Evolutionary conservation across 2,797 vertebrate genomes (phyloP).

Genomic region (Chromis chromis): DNA sequence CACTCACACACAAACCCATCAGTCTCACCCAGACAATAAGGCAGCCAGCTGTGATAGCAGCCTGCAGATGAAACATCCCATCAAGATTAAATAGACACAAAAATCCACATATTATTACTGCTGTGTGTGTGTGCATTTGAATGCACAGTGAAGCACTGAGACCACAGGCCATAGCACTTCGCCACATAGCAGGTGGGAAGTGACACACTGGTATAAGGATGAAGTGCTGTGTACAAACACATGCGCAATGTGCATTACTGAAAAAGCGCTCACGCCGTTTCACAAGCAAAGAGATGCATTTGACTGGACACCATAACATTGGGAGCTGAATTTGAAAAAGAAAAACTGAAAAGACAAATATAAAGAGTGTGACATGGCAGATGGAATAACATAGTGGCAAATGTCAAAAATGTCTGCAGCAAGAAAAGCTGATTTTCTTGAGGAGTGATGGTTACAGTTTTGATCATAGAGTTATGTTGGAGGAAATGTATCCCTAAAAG

Average conservation of each 20-base stretch:
- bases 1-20: slow-evolving; percentile 88
- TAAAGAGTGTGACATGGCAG: too few species aligned
- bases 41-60: slow-evolving; percentile 94
- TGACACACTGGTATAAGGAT: slow-evolving; percentile 44
- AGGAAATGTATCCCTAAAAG: too few species aligned
- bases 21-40: slow-evolving; percentile 94
- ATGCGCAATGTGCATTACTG: slow-evolving; percentile 5
- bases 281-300: not conserved
- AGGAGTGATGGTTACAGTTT: not conserved
- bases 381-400: too few species aligned
- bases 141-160: slow-evolving; percentile 19
- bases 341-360: not conserved
- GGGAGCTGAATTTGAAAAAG: too few species aligned
- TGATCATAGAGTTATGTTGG: too few species aligned
- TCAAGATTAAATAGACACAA: slow-evolving; percentile 87
- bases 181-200: slow-evolving; percentile 39
- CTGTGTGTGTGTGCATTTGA: slow-evolving; percentile 32
- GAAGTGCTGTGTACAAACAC: slow-evolving; percentile 20
- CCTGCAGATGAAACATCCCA: slow-evolving; percentile 96
- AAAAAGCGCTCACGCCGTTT: not conserved
- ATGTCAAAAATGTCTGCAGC: not conserved
- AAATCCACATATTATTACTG: slow-evolving; percentile 88
- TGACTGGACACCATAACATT: not conserved
- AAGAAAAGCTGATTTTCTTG: not conserved
- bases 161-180: slow-evolving; percentile 28